Evolutionary conservation across 2,888 invertebrate genomes (phyloP), one percentile per base, ranked within the genome.

Genomic region (Ornithoptera priamus): DNA sequence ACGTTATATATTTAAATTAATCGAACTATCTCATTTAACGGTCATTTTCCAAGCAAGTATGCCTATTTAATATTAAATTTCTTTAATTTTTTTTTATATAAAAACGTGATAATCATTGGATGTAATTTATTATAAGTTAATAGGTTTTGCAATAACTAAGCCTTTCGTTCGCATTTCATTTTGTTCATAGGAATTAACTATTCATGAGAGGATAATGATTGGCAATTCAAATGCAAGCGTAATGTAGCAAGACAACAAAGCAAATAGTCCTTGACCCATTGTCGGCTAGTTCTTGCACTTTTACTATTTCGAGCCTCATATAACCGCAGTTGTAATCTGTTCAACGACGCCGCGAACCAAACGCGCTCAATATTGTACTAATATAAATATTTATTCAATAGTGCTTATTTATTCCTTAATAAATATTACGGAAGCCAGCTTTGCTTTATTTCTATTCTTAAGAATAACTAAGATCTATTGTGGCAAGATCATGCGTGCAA

Each of bases 231-330:
- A 72, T 71, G 69, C 70, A 59, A 59, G 62, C 68, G 64, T 65
- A 65, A 46, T 36, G 42, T 70, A 64, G 61, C 75, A 72, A 74
- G 76, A 80, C 83, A 84, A 85, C 84, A 86, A 88, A 86, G 85
- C 78, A 74, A 74, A 78, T 81, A 80, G 86, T 85, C 89, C 89
- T 89, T 90, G 89, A 87, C 87, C 83, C 82, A 81, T 76, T 81
- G 76, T 74, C 73, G 73, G 76, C 81, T 80, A 81, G 80, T 81
- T 80, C 75, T 78, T 81, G 82, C 79, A 85, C 87, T 85, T 87
- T 86, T 86, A 87, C 86, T 86, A 85, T 84, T 83, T 80, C 80
- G 74, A 79, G 80, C 77, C 10, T 73, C 69, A 22, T 74, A 76
- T 72, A 75, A 79, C 79, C 80, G 77, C 77, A 81, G 80, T 76